Percentiles rank a stretch among this genome's conserved stretches.
Evolutionary conservation across 2,888 invertebrate species (phyloP).

Genomic region (Drosophila formosana): DNA sequence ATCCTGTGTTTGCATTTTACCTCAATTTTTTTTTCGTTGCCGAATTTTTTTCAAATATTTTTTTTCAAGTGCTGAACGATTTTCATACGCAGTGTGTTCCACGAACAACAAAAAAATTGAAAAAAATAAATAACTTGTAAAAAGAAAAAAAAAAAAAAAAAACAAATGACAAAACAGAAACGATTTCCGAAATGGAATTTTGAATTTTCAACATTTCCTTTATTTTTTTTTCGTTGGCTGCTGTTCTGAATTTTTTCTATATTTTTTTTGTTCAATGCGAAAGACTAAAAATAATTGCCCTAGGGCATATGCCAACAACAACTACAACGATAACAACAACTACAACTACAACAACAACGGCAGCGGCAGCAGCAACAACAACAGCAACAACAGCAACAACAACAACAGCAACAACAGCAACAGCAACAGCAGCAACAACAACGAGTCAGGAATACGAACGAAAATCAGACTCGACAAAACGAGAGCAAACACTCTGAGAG

Average conservation of each 20-base stretch:
- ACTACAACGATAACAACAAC: slow-evolving; percentile 22
- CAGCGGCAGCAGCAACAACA: slow-evolving; percentile 32
- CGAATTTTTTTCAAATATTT: slow-evolving; percentile 68
- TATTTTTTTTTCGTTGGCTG: slow-evolving; percentile 23
- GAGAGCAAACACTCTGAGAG: slow-evolving; percentile 48
- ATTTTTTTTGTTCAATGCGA: slow-evolving; percentile 46
- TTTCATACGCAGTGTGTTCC: slow-evolving; percentile 36
- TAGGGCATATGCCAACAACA: slow-evolving; percentile 44
- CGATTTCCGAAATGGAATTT: slow-evolving; percentile 37
- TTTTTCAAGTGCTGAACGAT: slow-evolving; percentile 62
- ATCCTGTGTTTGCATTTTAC: slow-evolving; percentile 43
- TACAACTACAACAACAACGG: background rate
- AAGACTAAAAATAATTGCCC: slow-evolving; percentile 69
- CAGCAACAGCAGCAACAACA: slow-evolving; percentile 42
- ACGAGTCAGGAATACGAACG: slow-evolving; percentile 22
- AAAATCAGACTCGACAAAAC: slow-evolving; percentile 23
- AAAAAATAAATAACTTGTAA: background rate
- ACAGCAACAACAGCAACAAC: slow-evolving; percentile 30
- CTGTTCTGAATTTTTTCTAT: slow-evolving; percentile 42
- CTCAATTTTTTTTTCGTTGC: slow-evolving; percentile 16
- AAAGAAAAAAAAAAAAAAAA: slow-evolving; percentile 12
- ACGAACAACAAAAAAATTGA: background rate
- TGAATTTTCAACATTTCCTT: slow-evolving; percentile 10
- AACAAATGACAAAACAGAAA: slow-evolving; percentile 2
- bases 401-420: slow-evolving; percentile 36